Evolutionary conservation across 2,113 vertebrate genomes (phyloP), one percentile per base, ranked within the genome.

Genomic region (Cyanoliseus patagonus): DNA sequence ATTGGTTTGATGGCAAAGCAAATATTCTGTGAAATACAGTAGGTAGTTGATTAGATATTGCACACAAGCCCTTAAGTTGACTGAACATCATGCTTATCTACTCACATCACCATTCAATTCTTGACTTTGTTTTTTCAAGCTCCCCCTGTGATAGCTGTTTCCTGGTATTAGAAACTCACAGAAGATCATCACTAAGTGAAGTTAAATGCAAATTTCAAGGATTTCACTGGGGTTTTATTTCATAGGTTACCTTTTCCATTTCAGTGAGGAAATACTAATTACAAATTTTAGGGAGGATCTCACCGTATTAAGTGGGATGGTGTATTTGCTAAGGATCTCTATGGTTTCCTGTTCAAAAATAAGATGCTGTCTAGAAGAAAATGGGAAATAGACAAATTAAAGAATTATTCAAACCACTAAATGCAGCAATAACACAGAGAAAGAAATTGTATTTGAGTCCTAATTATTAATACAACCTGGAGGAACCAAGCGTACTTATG

Each of bases 1-100:
- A 97, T 88, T 30, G 98, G 98, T 77, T 97, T 98, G 84, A 98
- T 98, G 83, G 96, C 59, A 70, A 97, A 97, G 73, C 97, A 97
- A 72, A 96, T 94, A 74, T 96, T 95, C 98, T 98, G 88, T 55
- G 81, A 93, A 94, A 94, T 75, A 72, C 11, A 23, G 27, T 20
- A 72, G 47, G 80, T 2, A 62, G 25, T 69, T 88, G 52, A 53
- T 94, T 78, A 92, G 63, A 57, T 46, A 74, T 24, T 57, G 33
- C 31, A 79, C 3, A 3, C 4, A 3, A 68, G 22, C 8, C 31
- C 63, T 74, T 74, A 42, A 72, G 44, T 11, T 47, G 31, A 64
- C 39, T 80, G 39, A 93, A 41, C 35, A 59, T 17, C 22, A 19
- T 19, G 9, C 44, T 76, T 59, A 73, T 75, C 13, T 44, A 75